Base-by-base conservation (phyloP, 2,888 invertebrate species). In the Dilophus febrilis region DNA sequence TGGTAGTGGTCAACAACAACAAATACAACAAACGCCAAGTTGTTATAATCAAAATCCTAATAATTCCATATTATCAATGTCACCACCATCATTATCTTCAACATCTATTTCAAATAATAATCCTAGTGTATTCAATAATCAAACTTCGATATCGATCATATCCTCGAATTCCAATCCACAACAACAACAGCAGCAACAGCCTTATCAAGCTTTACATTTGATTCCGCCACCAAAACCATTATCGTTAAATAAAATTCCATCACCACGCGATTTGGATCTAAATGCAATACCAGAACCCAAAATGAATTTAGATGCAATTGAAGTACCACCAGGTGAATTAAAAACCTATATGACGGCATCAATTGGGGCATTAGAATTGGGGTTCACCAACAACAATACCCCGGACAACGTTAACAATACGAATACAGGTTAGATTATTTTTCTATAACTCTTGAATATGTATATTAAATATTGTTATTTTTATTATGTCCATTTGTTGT, bases 201-300 rank as follows among this genome's bases (percentile, higher is more conserved):
- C 59, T 2, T 47, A 57, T 42, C 51, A 60, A 7, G 57, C 58
- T 17, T 51, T 64, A 8, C 62, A 61, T 46, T 58, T 61, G 50
- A 64, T 66, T 47, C 63, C 65, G 32, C 59, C 64, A 42, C 70
- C 71, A 7, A 67, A 74, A 46, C 67, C 71, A 2, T 60, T 74
- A 53, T 74, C 72, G 50, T 63, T 71, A 13, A 71, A 72, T 50
- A 70, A 70, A 44, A 73, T 74, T 50, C 72, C 74, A 17, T 68
- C 72, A 3, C 72, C 75, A 1, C 66, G 67, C 50, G 70, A 73
- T 4, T 63, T 72, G 37, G 68, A 72, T 45, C 51, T 73, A 37
- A 72, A 66, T 49, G 70, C 71, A 47, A 72, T 73, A 44, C 71
- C 72, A 7, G 71, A 71, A 47, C 71, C 72, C 1, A 70, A 72